Base-by-base conservation (phyloP, 1,140 invertebrate species). In the Trachymyrmex septentrionalis region DNA sequence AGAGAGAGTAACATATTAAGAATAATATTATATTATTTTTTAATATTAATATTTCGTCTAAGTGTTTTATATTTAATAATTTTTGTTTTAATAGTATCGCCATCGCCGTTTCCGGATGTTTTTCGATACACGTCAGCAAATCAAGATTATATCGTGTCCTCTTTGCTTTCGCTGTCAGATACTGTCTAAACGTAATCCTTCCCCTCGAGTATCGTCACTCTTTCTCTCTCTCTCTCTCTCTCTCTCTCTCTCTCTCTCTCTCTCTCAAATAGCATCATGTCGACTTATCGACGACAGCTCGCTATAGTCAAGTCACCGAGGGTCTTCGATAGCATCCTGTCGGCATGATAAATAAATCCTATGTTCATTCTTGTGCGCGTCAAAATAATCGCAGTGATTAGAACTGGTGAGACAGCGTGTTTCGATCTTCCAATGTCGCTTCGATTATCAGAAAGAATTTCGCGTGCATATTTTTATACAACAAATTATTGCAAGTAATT, bases 281-380 rank as follows among this genome's bases (percentile, higher is more conserved):
- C 53, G 85, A 87, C 77, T 89, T 90, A 90, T 89, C 85, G 85
- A 84, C 77, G 72, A 89, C 14, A 82, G 59, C 55, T 9, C n/a
- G 55, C 19, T 50, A 38, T 21, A 77, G 61, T 48, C 44, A 63
- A 85, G 73, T 66, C 21, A 67, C 34, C 34, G 50, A 67, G 4
- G 44, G 3, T 78, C 19, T 78, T 66, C 34, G 59, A 78, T 61
- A 38, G 12, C 27, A 50, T 50, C n/a, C n/a, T 61, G 21, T 38
- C 14, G n/a, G 14, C 12, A 7, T 59, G 55, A 61, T 44, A 61
- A 59, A 76, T 44, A 59, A 76, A 12, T 59, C 5, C 19, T n/a
- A 4, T 38, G 24, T 59, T 77, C 21, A 44, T 34, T 57, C 24
- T 48, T 21, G 4, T 76, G 16, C 16, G 12, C 7, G 7, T 12